phyloP scores from a whole-genome alignment of 2,888 invertebrate species.

The Homarus gammarus region DNA sequence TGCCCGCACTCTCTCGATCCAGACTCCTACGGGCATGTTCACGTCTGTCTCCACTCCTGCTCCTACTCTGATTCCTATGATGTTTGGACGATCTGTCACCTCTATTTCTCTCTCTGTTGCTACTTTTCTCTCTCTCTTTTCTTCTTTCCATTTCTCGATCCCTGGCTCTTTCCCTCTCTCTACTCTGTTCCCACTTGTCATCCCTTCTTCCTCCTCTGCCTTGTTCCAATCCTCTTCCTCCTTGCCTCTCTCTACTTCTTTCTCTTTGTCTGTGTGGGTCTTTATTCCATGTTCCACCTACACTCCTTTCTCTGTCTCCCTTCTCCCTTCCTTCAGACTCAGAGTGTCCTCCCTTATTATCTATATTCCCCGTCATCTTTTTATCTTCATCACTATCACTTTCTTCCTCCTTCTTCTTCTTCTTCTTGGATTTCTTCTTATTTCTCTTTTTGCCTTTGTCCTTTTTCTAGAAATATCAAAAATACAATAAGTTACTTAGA shows the following conservation, averaged over 20 bases:
- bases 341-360: constrained; percentile 7
- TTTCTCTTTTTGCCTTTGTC: constrained; percentile 21
- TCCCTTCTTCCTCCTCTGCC: constrained; percentile 9
- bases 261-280: constrained; percentile 9
- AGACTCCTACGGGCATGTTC: neutral
- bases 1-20: neutral
- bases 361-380: constrained; percentile 1
- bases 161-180: neutral
- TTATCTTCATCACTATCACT: neutral
- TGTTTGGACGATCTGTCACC: neutral
- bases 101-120: constrained; percentile 15
- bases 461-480: constrained; percentile 30
- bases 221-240: constrained; percentile 13
- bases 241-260: neutral
- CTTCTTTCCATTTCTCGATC: neutral
- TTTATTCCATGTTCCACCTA: neutral
- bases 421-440: constrained; percentile 42
- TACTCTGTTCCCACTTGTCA: neutral
- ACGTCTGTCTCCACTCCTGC: neutral
- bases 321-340: neutral
- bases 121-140: neutral
- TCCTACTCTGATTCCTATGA: constrained; percentile 9
- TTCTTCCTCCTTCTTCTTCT: constrained; percentile 41
- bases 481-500: neutral
- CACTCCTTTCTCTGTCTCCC: neutral